phyloP scores from a whole-genome alignment of 1,140 invertebrate genomes.

The Drosophila tsacasi region DNA sequence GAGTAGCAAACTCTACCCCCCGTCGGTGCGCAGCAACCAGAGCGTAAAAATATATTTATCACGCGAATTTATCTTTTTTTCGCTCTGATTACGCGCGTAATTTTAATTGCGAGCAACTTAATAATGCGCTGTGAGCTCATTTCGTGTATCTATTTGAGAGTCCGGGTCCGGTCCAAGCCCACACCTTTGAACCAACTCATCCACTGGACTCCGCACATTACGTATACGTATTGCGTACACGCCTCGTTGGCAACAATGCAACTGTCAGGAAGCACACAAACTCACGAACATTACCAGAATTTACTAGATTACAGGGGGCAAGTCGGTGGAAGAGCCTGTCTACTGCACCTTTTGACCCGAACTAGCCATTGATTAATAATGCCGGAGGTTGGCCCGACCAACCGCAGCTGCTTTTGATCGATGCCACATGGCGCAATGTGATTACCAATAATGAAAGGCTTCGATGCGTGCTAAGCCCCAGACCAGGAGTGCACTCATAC shows the following conservation, averaged over 20 bases:
- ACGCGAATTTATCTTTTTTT: constrained; percentile 81
- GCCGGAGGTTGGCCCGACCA: constrained; percentile 24
- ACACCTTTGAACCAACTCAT: constrained; percentile 39
- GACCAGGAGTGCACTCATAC: constrained; percentile 28
- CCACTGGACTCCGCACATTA: constrained; percentile 6
- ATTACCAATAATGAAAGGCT: constrained; percentile 62
- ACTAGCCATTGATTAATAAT: constrained; percentile 68
- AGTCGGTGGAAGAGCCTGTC: constrained; percentile 24
- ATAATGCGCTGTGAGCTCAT: constrained; percentile 58
- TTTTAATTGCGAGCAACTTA: constrained; percentile 83
- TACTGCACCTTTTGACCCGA: constrained; percentile 56
- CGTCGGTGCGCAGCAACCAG: constrained; percentile 39
- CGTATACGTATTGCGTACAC: constrained; percentile 40
- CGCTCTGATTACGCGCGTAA: constrained; percentile 83
- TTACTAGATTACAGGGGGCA: constrained; percentile 37
- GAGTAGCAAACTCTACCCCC: constrained; percentile 47
- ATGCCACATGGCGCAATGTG: constrained; percentile 37
- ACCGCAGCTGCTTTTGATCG: constrained; percentile 44
- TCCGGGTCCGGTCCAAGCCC: no score
- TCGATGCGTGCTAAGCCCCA: constrained; percentile 22
- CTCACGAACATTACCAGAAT: constrained; percentile 8
- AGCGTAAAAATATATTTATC: constrained; percentile 75
- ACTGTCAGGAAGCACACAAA: neutral
- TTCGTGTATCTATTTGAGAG: constrained; percentile 16
- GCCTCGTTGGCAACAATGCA: constrained; percentile 28